These are phyloP conservation scores for Chrysina gloriosa DNA, from an alignment of 2,888 invertebrate species.

Conservation along the genomic window DNA sequence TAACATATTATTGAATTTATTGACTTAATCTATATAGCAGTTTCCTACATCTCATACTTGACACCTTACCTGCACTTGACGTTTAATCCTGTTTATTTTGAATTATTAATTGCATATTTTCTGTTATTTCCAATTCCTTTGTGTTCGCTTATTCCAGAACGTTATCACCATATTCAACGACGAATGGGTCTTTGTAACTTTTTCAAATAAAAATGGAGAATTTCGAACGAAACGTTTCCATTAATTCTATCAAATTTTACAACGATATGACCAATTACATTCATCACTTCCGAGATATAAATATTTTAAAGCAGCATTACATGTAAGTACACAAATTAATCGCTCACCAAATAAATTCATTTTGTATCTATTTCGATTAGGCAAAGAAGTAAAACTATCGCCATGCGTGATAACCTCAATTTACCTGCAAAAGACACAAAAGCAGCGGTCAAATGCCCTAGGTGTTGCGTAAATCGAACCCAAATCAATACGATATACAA, in stretches of 20 bases:
- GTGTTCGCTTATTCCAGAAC: no score
- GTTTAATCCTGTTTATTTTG: no score
- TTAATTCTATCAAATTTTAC: constrained; percentile 48
- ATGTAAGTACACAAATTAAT: constrained; percentile 47
- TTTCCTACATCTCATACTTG: no score
- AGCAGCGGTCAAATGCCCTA: constrained; percentile 46
- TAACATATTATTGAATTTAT: no score
- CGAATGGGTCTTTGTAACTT: no score
- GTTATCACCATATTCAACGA: no score
- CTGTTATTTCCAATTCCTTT: no score
- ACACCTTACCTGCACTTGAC: no score
- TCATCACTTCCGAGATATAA: constrained; percentile 21
- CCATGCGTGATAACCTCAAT: constrained; percentile 43
- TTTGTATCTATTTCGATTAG: constrained; percentile 36
- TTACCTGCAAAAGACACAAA: constrained; percentile 46
- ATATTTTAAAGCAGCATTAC: constrained; percentile 42
- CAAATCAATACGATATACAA: constrained; percentile 44
- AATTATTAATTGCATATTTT: no score
- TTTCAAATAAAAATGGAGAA: constrained; percentile 7
- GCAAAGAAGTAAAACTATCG: constrained; percentile 45
- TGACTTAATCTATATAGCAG: no score
- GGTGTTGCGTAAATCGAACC: constrained; percentile 49
- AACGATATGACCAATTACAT: constrained; percentile 36
- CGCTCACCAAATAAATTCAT: background rate
- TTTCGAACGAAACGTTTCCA: constrained; percentile 26